A percentile compares a stretch with the other conserved stretches of the same genome.
These are phyloP conservation scores for Clangula hyemalis DNA, from an alignment of 2,797 vertebrate species.

Conservation along the genomic window DNA sequence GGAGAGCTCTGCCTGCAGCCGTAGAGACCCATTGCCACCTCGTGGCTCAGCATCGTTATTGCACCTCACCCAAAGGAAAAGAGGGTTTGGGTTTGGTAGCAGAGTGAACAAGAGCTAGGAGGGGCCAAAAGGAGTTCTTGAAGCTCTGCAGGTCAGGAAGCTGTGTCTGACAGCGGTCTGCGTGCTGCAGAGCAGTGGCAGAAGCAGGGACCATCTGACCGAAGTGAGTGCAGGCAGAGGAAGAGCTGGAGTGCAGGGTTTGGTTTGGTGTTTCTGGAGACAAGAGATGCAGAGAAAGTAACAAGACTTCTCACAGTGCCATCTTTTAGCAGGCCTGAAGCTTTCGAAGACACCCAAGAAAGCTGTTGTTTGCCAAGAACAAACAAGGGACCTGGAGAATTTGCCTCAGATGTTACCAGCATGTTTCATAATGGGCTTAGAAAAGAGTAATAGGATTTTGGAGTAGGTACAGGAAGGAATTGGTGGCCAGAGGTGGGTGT, in stretches of 20 bases:
- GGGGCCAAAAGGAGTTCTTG: background rate
- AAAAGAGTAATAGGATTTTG: background rate
- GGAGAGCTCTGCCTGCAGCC: background rate
- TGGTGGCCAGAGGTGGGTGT: background rate
- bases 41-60: background rate
- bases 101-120: background rate
- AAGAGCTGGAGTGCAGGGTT: no score
- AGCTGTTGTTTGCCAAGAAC: background rate
- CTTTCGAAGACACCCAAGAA: background rate
- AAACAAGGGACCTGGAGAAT: background rate
- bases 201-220: background rate
- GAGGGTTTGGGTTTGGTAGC: no score
- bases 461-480: background rate
- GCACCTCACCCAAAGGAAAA: background rate
- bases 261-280: background rate
- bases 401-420: background rate
- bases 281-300: background rate
- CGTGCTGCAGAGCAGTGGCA: background rate
- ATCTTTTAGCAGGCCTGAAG: background rate
- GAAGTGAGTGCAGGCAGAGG: background rate
- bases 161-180: background rate
- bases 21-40: slow-evolving; percentile 68
- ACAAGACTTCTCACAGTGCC: background rate
- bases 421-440: background rate
- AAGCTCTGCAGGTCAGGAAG: background rate